A percentile compares a stretch with the other conserved stretches of the same genome.
Conservation (phyloP, 2,797 vertebrate genomes). For the Phrynocephalus guinanensis region DNA sequence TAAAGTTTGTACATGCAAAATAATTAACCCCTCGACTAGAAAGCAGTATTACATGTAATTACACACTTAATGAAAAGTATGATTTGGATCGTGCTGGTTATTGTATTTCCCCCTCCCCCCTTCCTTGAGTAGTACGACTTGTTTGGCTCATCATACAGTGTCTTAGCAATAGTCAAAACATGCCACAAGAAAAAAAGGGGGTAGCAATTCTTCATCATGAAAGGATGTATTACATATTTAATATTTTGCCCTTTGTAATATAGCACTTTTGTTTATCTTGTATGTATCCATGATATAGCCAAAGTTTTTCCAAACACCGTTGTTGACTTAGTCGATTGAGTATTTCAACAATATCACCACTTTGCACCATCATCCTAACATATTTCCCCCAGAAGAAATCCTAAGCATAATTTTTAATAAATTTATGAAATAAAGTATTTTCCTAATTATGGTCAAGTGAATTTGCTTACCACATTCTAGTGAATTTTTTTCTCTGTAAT, state of each 20-base stretch:
- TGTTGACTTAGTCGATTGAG: slow-evolving; percentile 73
- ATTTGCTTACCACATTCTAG: slow-evolving; percentile 82
- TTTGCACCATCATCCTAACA: slow-evolving; percentile 57
- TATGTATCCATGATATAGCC: slow-evolving; percentile 81
- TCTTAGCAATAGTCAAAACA: slow-evolving; percentile 84
- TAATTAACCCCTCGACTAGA: slow-evolving; percentile 77
- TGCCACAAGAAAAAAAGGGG: slow-evolving; percentile 77
- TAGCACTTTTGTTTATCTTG: slow-evolving; percentile 83
- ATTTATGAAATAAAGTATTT: slow-evolving; percentile 85
- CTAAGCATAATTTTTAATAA: slow-evolving; percentile 84
- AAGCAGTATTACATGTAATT: slow-evolving; percentile 81
- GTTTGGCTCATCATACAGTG: slow-evolving; percentile 80
- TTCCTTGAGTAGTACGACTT: slow-evolving; percentile 73
- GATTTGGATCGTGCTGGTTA: slow-evolving; percentile 80
- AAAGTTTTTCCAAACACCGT: slow-evolving; percentile 80
- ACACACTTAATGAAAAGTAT: slow-evolving; percentile 73
- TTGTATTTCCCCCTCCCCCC: slow-evolving; percentile 66
- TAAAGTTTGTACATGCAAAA: slow-evolving; percentile 81
- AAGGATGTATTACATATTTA: slow-evolving; percentile 71
- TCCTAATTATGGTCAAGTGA: slow-evolving; percentile 81
- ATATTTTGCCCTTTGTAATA: slow-evolving; percentile 81
- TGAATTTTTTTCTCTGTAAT: slow-evolving; percentile 80
- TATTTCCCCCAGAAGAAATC: slow-evolving; percentile 65
- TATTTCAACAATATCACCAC: slow-evolving; percentile 71
- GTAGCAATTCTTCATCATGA: slow-evolving; percentile 76